Evolutionary conservation across 1,140 invertebrate genomes (phyloP), one percentile per base, ranked within the genome.

Genomic region (Sipha flava): DNA sequence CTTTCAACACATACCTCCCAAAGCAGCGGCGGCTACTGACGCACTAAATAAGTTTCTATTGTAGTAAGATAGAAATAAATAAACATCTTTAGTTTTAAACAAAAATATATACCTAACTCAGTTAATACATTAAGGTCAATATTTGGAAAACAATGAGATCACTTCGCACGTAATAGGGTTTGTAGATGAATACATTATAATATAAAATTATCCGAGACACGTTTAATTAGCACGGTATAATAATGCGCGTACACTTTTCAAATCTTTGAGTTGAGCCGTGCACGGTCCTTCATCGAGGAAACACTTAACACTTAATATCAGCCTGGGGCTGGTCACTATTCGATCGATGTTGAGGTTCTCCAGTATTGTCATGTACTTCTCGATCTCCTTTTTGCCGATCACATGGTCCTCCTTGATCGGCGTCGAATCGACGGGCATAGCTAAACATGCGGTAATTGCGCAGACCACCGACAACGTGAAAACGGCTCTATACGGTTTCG

Each of bases 221-320:
- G n/a, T n/a, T n/a, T n/a, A n/a, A n/a, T n/a, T n/a, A n/a, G n/a
- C n/a, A n/a, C n/a, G n/a, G n/a, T n/a, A n/a, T n/a, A n/a, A n/a
- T n/a, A n/a, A n/a, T n/a, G n/a, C n/a, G n/a, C 37, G 37, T 10
- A 6, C 37, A 77, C 72, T 77, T 40, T 77, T 77, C 21, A 77
- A 34, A 5, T 77, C 72, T 23, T 26, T 77, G 2, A 40, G 7
- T 18, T 77, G 72, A 0, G 52, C 3, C 2, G 34, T 16, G 12
- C 72, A 77, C 1, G 72, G 72, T 37, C 72, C 72, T 40, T 77
- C 72, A 7, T 77, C 10, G 21, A 77, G 14, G 21, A 77, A 77
- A 43, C 72, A 77, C 18, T 77, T 77, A 5, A 77, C 18, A 34
- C 21, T 54, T 21, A 16, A 9, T n/a, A 77, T 37, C 31, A 77